Conservation (phyloP, 2,113 vertebrate species). For the Phyllopteryx taeniolatus region DNA sequence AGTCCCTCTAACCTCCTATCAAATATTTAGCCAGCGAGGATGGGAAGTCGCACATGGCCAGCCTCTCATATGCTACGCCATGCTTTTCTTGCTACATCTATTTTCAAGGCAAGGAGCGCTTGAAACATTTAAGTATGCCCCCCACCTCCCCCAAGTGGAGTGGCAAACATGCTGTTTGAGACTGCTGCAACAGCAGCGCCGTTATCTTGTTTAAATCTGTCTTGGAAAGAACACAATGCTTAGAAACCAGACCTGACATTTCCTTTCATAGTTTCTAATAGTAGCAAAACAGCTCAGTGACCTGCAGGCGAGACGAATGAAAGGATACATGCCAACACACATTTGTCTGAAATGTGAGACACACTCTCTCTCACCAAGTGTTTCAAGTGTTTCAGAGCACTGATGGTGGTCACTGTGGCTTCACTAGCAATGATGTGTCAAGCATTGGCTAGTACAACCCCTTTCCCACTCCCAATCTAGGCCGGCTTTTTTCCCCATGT, state of each 20-base stretch:
- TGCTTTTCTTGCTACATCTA: slow-evolving; percentile 16
- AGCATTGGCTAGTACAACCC: neutral
- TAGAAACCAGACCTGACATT: slow-evolving; percentile 12
- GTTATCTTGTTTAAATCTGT: slow-evolving; percentile 4
- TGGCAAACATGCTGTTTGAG: slow-evolving; percentile 34
- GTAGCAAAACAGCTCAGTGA: neutral
- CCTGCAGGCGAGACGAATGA: slow-evolving; percentile 11
- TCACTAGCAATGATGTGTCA: slow-evolving; percentile 39
- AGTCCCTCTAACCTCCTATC: slow-evolving; percentile 40
- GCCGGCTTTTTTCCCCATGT: too few species aligned
- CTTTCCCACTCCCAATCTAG: neutral
- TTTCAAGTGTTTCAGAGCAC: slow-evolving; percentile 30
- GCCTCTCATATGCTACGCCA: slow-evolving; percentile 13
- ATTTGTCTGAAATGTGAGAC: slow-evolving; percentile 40
- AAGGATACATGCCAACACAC: neutral
- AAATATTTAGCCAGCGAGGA: slow-evolving; percentile 60
- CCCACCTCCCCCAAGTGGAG: slow-evolving; percentile 7
- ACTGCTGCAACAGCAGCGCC: neutral
- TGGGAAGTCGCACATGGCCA: slow-evolving; percentile 27
- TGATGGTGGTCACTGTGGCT: slow-evolving; percentile 32
- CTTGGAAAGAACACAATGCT: slow-evolving; percentile 17
- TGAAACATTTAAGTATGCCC: slow-evolving; percentile 40
- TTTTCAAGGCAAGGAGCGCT: slow-evolving; percentile 20
- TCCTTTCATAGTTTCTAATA: slow-evolving; percentile 16
- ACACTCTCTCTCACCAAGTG: slow-evolving; percentile 22